Evolutionary conservation across 2,797 vertebrate species (phyloP).

Genomic region (Semotilus atromaculatus): DNA sequence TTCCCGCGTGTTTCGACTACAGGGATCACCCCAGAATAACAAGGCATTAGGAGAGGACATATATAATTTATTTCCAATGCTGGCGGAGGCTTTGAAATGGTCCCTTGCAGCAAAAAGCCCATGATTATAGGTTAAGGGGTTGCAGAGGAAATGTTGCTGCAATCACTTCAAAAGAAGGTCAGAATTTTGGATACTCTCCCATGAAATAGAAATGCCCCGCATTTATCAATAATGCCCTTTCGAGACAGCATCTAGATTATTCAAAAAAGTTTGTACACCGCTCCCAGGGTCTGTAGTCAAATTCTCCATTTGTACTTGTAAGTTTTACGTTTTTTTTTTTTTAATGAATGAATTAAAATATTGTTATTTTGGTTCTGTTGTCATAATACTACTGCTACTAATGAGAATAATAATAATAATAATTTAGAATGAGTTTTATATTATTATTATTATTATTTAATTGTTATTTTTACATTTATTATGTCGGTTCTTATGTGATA

Average conservation of each 20-base stretch:
- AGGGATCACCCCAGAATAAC: conserved; percentile 15
- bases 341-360: neutral
- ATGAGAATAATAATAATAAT: too few relatives aligned
- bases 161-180: conserved; percentile 26
- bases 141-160: conserved; percentile 20
- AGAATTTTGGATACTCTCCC: neutral
- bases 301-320: neutral
- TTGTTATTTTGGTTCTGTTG: neutral
- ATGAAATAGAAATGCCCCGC: neutral
- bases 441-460: too few relatives aligned
- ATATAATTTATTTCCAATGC: conserved; percentile 32
- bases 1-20: neutral
- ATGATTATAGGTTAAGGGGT: conserved; percentile 17
- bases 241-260: neutral
- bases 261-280: neutral
- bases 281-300: neutral
- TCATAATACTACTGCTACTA: neutral
- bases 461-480: too few relatives aligned
- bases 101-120: neutral
- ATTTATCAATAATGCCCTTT: conserved; percentile 16
- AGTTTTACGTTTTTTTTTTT: neutral
- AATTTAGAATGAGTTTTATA: neutral
- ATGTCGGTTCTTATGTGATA: too few relatives aligned
- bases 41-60: conserved; percentile 16
- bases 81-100: conserved; percentile 12